A percentile compares a stretch with the other conserved stretches of the same genome.
These are phyloP conservation scores for Cheirogaleus major DNA, from an alignment of 2,797 vertebrate genomes.

Conservation along the genomic window DNA sequence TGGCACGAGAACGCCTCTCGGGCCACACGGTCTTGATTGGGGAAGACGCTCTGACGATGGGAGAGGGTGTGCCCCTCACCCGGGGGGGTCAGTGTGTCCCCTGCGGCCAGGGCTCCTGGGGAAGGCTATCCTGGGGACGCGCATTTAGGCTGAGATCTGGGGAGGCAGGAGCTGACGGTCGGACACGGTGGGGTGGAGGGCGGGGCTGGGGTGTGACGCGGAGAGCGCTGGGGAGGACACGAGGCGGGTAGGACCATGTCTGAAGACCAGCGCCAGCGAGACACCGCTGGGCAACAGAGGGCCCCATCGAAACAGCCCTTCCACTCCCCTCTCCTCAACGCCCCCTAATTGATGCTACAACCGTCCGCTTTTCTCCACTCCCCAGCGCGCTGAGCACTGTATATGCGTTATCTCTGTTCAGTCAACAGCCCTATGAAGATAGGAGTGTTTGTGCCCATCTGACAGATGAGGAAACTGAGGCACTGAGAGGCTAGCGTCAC, in stretches of 20 bases:
- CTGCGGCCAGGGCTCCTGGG: too few species aligned
- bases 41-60: background rate
- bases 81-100: too few species aligned
- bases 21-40: background rate
- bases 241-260: fast-evolving
- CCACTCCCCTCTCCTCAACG: fast-evolving
- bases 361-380: fast-evolving
- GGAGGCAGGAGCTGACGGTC: too few species aligned
- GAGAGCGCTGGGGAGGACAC: fast-evolving
- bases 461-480: background rate
- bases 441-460: background rate
- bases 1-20: fast-evolving
- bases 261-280: fast-evolving
- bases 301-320: fast-evolving
- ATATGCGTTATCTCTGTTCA: fast-evolving
- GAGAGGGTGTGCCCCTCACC: background rate
- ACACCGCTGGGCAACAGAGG: fast-evolving
- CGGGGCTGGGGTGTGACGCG: fast-evolving
- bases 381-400: too few species aligned
- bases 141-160: too few species aligned
- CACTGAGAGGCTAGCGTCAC: background rate
- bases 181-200: too few species aligned
- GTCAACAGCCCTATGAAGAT: background rate
- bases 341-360: background rate
- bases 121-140: background rate